A percentile compares a stretch with the other conserved stretches of the same genome.
phyloP scores from a whole-genome alignment of 2,888 invertebrate species.

The Blastobasis lacticolella region DNA sequence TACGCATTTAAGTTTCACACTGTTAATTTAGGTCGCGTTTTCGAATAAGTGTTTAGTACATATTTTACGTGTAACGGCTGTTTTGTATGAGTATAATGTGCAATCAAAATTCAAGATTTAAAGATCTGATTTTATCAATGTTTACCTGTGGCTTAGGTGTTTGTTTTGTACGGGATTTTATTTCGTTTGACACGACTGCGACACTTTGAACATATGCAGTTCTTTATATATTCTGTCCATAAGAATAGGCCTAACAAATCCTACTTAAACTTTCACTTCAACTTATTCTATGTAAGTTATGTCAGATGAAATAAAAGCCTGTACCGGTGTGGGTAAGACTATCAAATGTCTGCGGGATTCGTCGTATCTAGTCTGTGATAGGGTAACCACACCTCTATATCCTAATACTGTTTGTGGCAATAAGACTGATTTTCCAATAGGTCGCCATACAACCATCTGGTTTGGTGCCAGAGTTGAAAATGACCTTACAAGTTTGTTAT shows the following conservation, averaged over 20 bases:
- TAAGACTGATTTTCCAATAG: too few species aligned
- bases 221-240: too few species aligned
- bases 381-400: conserved; percentile 20
- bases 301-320: neutral
- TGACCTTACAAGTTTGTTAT: neutral
- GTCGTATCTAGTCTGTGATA: conserved; percentile 63
- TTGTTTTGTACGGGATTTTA: too few species aligned
- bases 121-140: conserved; percentile 33
- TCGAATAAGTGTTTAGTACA: conserved; percentile 24
- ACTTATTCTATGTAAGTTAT: too few species aligned
- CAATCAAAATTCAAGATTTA: conserved; percentile 43
- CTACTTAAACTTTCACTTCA: too few species aligned
- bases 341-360: conserved; percentile 8
- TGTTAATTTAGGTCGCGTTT: conserved; percentile 24
- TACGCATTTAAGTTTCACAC: conserved; percentile 49
- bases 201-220: too few species aligned
- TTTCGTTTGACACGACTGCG: too few species aligned
- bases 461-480: too few species aligned
- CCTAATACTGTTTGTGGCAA: conserved; percentile 1
- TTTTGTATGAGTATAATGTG: conserved; percentile 28
- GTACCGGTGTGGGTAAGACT: neutral
- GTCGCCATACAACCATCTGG: too few species aligned
- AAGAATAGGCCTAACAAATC: too few species aligned
- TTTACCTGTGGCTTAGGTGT: neutral
- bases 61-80: conserved; percentile 29